A percentile compares a stretch with the other conserved stretches of the same genome.
These are phyloP conservation scores for Perccottus glenii DNA, from an alignment of 2,113 vertebrate species.

Conservation along the genomic window DNA sequence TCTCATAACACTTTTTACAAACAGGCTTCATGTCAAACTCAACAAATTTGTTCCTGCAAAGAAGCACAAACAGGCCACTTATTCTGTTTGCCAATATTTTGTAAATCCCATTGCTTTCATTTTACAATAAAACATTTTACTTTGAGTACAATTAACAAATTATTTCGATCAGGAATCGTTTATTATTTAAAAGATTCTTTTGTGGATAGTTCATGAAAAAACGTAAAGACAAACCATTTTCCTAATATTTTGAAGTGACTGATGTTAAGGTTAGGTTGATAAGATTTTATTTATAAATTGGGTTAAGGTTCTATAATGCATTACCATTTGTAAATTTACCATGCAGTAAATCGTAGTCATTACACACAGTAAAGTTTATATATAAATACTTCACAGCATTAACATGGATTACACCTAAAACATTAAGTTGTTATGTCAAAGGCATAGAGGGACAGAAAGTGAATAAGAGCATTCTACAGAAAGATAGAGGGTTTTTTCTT, in stretches of 20 bases:
- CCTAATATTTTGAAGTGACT: neutral
- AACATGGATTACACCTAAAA: neutral
- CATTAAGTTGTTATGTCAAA: conserved; percentile 5
- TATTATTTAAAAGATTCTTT: too few species aligned
- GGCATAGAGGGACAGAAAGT: conserved; percentile 29
- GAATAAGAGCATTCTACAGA: conserved; percentile 81
- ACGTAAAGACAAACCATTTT: neutral
- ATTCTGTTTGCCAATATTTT: too few species aligned
- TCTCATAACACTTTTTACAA: conserved; percentile 99
- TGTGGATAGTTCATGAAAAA: too few species aligned
- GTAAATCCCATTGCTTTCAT: conserved; percentile 1
- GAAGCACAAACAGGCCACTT: conserved; percentile 24
- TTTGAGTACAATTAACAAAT: neutral
- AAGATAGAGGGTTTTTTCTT: conserved; percentile 92
- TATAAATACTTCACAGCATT: neutral
- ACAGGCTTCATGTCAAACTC: conserved; percentile 99
- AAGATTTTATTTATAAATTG: too few species aligned
- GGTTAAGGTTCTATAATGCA: too few species aligned
- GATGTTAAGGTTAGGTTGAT: neutral
- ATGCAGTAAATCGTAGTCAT: too few species aligned
- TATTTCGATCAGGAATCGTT: too few species aligned
- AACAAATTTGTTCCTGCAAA: conserved; percentile 97
- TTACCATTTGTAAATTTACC: too few species aligned
- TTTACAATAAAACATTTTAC: too few species aligned
- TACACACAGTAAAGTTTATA: too few species aligned